Percentiles rank a stretch among this genome's conserved stretches.
phyloP scores from a whole-genome alignment of 2,888 invertebrate genomes.

The Melieria picta region DNA sequence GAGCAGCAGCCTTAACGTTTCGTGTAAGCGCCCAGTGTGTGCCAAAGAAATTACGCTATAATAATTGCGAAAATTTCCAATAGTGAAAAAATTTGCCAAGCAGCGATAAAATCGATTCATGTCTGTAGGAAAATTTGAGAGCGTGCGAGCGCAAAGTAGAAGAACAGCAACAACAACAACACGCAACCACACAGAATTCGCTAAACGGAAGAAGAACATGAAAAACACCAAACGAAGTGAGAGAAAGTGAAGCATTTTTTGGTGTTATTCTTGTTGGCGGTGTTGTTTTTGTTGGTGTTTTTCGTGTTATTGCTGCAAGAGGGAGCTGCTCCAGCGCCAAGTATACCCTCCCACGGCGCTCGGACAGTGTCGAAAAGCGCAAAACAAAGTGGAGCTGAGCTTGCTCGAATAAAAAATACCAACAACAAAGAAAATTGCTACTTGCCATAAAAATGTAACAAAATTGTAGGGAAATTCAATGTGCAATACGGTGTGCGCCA shows the following conservation, averaged over 20 bases:
- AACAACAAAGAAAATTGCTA: too few species aligned
- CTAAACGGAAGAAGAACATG: conserved; percentile 30
- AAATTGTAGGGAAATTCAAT: too few species aligned
- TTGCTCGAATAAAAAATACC: too few species aligned
- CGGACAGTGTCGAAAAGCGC: too few species aligned
- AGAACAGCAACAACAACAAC: conserved; percentile 8
- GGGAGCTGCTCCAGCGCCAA: too few species aligned
- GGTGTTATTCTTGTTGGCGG: conserved; percentile 17
- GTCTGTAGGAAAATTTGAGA: conserved; percentile 39
- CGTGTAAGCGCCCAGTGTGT: conserved; percentile 17
- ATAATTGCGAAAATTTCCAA: conserved; percentile 24
- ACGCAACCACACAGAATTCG: conserved; percentile 8
- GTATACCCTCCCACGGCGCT: too few species aligned
- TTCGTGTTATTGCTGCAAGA: too few species aligned
- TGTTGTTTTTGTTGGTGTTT: background rate
- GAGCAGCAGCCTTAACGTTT: conserved; percentile 14
- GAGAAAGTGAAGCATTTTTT: conserved; percentile 7
- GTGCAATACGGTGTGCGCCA: too few species aligned
- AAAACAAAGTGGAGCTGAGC: too few species aligned
- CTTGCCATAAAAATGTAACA: too few species aligned
- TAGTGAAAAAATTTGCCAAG: conserved; percentile 36
- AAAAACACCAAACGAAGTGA: conserved; percentile 30
- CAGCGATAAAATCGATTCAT: conserved; percentile 56
- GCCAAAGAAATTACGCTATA: conserved; percentile 9
- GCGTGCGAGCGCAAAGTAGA: conserved; percentile 43